These are phyloP conservation scores for Myotis myotis DNA, from an alignment of 2,797 vertebrate species.

Conservation along the genomic window DNA sequence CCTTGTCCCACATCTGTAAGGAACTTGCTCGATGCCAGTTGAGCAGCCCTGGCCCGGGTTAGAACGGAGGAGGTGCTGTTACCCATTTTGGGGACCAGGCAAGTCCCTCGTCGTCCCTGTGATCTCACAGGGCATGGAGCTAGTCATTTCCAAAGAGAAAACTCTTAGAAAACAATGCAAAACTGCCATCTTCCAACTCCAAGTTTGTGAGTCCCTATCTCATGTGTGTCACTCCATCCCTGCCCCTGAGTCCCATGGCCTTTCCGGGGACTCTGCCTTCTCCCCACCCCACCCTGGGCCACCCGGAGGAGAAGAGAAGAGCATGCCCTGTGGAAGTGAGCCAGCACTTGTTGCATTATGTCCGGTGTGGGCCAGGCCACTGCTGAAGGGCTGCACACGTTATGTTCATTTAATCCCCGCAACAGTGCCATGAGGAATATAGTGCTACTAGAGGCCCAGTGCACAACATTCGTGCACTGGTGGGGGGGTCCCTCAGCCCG, in stretches of 20 bases:
- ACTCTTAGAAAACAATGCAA: not conserved
- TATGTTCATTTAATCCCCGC: not conserved
- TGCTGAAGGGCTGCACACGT: not conserved
- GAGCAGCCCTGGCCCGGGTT: not conserved
- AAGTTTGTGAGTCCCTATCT: not conserved
- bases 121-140: not conserved
- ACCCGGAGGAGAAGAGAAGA: not conserved
- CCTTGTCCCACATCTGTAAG: not conserved
- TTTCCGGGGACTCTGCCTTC: not conserved
- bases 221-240: not conserved
- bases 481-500: too few relatives aligned
- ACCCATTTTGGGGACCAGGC: not conserved
- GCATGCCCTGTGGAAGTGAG: not conserved
- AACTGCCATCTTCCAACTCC: not conserved
- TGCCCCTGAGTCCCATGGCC: not conserved
- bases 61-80: not conserved
- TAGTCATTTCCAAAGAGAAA: not conserved
- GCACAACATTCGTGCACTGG: too few relatives aligned
- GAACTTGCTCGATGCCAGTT: not conserved
- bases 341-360: not conserved
- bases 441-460: too few relatives aligned
- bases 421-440: not conserved
- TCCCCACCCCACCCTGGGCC: not conserved
- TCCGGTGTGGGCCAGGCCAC: not conserved
- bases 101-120: not conserved